Percentiles rank a stretch among this genome's conserved stretches.
Conservation (phyloP, 2,888 invertebrate genomes). For the Chromoteleia sp. region DNA sequence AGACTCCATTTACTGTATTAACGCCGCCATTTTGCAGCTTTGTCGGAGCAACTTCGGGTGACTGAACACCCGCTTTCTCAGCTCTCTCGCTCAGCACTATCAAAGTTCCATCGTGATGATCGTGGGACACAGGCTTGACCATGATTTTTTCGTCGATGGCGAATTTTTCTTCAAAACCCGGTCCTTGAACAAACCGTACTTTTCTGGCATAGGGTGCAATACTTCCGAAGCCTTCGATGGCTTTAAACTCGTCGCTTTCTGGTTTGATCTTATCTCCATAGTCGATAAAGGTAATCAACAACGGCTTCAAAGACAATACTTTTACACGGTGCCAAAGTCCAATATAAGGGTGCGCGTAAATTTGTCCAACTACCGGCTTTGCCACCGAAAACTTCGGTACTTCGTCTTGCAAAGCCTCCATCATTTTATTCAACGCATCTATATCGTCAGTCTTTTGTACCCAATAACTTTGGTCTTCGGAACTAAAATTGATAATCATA, state of each 20-base stretch:
- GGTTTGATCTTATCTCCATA: slow-evolving; percentile 72
- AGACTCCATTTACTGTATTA: not conserved
- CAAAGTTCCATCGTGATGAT: slow-evolving; percentile 13
- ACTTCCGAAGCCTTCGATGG: slow-evolving; percentile 34
- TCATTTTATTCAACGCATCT: slow-evolving; percentile 57
- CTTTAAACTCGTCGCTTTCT: slow-evolving; percentile 69
- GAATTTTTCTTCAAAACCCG: slow-evolving; percentile 31
- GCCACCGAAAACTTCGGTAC: slow-evolving; percentile 28
- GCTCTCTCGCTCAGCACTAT: slow-evolving; percentile 4
- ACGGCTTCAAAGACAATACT: slow-evolving; percentile 72
- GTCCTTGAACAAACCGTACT: slow-evolving; percentile 31
- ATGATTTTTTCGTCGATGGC: slow-evolving; percentile 57
- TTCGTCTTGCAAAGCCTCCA: slow-evolving; percentile 64
- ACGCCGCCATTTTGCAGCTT: not conserved
- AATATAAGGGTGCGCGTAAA: slow-evolving; percentile 72
- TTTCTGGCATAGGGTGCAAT: slow-evolving; percentile 55
- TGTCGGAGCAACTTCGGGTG: not conserved
- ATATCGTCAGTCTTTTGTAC: slow-evolving; percentile 72
- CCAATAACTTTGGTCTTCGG: too few relatives aligned
- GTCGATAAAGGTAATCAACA: slow-evolving; percentile 74
- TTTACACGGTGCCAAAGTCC: slow-evolving; percentile 75
- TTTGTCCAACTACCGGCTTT: slow-evolving; percentile 67
- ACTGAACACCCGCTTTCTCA: not conserved
- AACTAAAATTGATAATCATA: slow-evolving; percentile 70
- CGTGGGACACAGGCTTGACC: slow-evolving; percentile 30